A percentile compares a stretch with the other conserved stretches of the same genome.
phyloP scores from a whole-genome alignment of 2,113 vertebrate species.

The Merops nubicus region DNA sequence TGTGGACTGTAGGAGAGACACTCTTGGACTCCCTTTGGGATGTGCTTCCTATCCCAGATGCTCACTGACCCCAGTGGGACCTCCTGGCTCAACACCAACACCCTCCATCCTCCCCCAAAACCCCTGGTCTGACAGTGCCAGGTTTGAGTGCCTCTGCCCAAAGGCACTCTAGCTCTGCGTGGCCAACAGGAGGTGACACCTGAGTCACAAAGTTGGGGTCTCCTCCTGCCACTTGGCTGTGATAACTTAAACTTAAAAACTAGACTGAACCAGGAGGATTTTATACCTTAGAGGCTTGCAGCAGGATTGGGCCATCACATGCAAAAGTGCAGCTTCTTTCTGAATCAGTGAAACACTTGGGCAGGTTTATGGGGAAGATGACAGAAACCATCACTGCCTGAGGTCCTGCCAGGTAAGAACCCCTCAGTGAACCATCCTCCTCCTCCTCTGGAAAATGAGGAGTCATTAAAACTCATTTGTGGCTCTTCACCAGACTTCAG shows the following conservation, averaged over 20 bases:
- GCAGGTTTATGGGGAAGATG: neutral
- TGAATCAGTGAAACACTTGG: neutral
- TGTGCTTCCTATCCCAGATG: accelerated
- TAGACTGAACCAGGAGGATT: neutral
- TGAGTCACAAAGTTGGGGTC: neutral
- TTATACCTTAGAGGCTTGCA: neutral
- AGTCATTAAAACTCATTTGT: neutral
- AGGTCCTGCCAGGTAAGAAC: neutral
- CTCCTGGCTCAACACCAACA: neutral
- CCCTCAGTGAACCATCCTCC: neutral
- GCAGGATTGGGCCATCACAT: neutral
- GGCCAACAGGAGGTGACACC: neutral
- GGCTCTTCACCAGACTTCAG: neutral
- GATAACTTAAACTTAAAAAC: neutral
- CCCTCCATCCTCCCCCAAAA: neutral
- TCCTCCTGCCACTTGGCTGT: neutral
- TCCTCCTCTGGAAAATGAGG: neutral
- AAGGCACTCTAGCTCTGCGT: accelerated
- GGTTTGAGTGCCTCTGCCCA: accelerated
- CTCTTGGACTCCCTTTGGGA: neutral
- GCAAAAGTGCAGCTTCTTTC: neutral
- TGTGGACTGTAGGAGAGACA: accelerated
- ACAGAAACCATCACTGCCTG: neutral
- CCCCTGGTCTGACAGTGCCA: accelerated
- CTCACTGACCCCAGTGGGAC: neutral